These are phyloP conservation scores for Hystrix cristata DNA, from an alignment of 2,113 vertebrate species.

Conservation along the genomic window DNA sequence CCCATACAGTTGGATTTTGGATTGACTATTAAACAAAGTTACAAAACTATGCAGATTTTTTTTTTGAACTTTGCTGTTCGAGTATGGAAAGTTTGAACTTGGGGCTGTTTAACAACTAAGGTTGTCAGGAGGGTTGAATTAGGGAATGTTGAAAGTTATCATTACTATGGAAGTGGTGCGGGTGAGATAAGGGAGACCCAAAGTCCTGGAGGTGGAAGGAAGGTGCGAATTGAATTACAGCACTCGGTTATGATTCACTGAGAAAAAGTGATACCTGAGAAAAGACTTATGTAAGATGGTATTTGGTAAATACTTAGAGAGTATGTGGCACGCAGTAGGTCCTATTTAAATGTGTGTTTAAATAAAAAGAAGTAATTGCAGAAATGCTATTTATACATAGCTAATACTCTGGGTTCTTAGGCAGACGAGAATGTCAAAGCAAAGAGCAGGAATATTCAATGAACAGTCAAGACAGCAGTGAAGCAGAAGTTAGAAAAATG, in stretches of 20 bases:
- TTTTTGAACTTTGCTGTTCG: neutral
- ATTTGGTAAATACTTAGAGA: neutral
- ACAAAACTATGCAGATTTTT: neutral
- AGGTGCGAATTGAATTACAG: neutral
- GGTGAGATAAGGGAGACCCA: neutral
- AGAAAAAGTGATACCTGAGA: neutral
- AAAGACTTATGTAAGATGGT: neutral
- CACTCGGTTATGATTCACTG: neutral
- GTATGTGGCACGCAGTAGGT: rapidly evolving
- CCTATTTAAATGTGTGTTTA: neutral
- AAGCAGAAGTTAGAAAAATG: neutral
- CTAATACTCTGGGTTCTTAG: neutral
- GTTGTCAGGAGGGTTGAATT: too few relatives aligned
- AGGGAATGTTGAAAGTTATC: too few relatives aligned
- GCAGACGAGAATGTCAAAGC: neutral
- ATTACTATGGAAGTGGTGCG: neutral
- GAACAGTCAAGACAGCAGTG: neutral
- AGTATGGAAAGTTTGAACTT: neutral
- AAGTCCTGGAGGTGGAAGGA: neutral
- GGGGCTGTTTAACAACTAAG: neutral
- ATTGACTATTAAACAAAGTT: neutral
- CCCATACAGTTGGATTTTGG: neutral
- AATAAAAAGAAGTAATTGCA: neutral
- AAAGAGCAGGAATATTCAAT: neutral
- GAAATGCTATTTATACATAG: neutral